phyloP scores from a whole-genome alignment of 2,888 invertebrate genomes.

The Galerucella pusilla region DNA sequence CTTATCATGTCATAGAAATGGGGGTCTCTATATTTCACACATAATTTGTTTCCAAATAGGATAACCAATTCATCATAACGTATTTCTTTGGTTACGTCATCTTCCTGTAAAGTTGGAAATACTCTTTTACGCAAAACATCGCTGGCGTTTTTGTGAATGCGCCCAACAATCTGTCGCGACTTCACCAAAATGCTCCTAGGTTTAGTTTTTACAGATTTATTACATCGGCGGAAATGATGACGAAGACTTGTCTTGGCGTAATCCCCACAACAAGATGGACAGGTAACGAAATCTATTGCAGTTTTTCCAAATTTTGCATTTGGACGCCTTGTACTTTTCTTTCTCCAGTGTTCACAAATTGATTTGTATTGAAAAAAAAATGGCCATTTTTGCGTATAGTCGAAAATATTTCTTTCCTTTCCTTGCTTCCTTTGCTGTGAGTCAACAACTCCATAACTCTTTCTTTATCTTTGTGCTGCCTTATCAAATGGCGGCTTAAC shows the following conservation, averaged over 20 bases:
- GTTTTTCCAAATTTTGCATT: slow-evolving; percentile 22
- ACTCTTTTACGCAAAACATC: slow-evolving; percentile 20
- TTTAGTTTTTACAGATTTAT: slow-evolving; percentile 22
- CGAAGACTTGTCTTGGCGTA: slow-evolving; percentile 19
- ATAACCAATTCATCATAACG: slow-evolving; percentile 19
- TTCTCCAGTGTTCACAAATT: slow-evolving; percentile 19
- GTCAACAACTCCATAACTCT: slow-evolving; percentile 21
- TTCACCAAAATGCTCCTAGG: slow-evolving; percentile 19
- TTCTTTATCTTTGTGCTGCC: slow-evolving; percentile 21
- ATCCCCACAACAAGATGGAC: slow-evolving; percentile 24
- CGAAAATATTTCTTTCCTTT: slow-evolving; percentile 17
- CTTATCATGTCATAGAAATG: slow-evolving; percentile 19
- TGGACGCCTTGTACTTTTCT: slow-evolving; percentile 19
- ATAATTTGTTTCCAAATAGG: slow-evolving; percentile 19
- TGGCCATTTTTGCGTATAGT: slow-evolving; percentile 20
- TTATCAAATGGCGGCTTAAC: slow-evolving; percentile 20
- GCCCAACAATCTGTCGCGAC: slow-evolving; percentile 18
- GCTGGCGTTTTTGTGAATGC: slow-evolving; percentile 22
- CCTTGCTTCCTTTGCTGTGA: slow-evolving; percentile 21
- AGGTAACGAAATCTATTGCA: slow-evolving; percentile 18
- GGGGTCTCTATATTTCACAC: slow-evolving; percentile 16
- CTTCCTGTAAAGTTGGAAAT: slow-evolving; percentile 25
- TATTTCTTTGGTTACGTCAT: slow-evolving; percentile 18
- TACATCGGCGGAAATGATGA: slow-evolving; percentile 19
- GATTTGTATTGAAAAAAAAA: slow-evolving; percentile 19